A percentile compares a stretch with the other conserved stretches of the same genome.
Evolutionary conservation across 2,888 invertebrate genomes (phyloP).

Genomic region (Hoplodrina ambigua): DNA sequence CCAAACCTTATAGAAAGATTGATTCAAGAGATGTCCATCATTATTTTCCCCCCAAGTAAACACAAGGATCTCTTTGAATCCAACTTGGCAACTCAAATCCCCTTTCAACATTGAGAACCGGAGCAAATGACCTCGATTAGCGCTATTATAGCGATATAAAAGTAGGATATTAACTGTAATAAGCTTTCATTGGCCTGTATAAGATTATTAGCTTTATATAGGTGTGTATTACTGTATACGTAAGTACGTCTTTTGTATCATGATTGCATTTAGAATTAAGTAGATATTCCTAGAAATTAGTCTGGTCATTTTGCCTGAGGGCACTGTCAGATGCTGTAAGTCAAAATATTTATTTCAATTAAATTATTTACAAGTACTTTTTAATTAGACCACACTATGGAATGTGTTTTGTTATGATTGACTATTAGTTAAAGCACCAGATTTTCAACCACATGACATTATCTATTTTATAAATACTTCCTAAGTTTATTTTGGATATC

Average conservation of each 20-base stretch:
- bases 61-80: conserved; percentile 4
- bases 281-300: neutral
- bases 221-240: conserved; percentile 41
- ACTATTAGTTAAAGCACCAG: too few species aligned
- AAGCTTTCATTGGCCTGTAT: conserved; percentile 62
- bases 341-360: too few species aligned
- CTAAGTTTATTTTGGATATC: too few species aligned
- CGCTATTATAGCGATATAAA: conserved; percentile 67
- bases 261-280: conserved; percentile 54
- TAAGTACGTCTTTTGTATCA: conserved; percentile 23
- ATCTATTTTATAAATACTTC: too few species aligned
- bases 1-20: neutral
- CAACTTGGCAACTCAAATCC: neutral
- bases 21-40: neutral
- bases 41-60: neutral
- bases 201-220: conserved; percentile 54
- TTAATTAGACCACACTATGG: too few species aligned
- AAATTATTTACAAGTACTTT: too few species aligned
- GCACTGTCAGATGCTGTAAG: too few species aligned
- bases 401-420: too few species aligned
- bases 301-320: neutral
- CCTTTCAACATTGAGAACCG: conserved; percentile 55
- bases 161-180: conserved; percentile 66
- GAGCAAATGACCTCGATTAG: conserved; percentile 57
- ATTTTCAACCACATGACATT: too few species aligned